These are phyloP conservation scores for Aix galericulata DNA, from an alignment of 2,113 vertebrate genomes.

Conservation along the genomic window DNA sequence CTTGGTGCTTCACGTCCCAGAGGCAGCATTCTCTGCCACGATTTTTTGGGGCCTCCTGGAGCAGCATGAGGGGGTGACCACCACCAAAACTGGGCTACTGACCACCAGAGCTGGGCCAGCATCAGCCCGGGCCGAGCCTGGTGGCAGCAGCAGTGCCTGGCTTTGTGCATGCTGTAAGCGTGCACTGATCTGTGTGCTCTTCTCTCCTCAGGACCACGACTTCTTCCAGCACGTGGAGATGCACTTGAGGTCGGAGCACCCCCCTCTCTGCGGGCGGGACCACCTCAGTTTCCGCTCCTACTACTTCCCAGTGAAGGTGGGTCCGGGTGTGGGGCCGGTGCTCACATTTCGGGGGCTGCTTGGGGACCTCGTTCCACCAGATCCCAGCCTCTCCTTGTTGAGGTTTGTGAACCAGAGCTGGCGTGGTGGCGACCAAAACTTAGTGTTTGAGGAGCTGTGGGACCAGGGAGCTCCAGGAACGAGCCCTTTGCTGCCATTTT, in stretches of 20 bases:
- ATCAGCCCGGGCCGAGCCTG: not conserved
- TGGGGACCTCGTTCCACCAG: too few species aligned
- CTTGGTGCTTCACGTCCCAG: not conserved
- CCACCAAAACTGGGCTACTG: not conserved
- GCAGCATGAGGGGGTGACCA: accelerated
- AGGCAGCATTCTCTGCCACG: accelerated
- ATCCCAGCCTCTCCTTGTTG: too few species aligned
- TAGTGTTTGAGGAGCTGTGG: not conserved
- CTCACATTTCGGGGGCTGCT: too few species aligned
- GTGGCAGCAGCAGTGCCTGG: too few species aligned
- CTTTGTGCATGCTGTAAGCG: not conserved
- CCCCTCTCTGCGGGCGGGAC: constrained; percentile 94
- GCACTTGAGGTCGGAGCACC: constrained; percentile 97
- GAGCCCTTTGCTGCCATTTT: not conserved
- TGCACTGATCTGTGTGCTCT: not conserved
- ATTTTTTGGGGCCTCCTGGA: not conserved
- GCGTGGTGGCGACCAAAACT: too few species aligned
- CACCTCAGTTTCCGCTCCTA: constrained; percentile 99
- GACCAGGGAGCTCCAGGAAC: constrained; percentile 59
- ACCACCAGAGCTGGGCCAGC: not conserved
- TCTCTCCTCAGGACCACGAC: constrained; percentile 88
- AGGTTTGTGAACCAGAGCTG: too few species aligned
- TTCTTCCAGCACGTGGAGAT: constrained; percentile 99
- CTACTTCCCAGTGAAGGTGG: constrained; percentile 97
- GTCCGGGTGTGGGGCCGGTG: not conserved